Evolutionary conservation across 2,113 vertebrate species (phyloP).

Genomic region (Perca fluviatilis): DNA sequence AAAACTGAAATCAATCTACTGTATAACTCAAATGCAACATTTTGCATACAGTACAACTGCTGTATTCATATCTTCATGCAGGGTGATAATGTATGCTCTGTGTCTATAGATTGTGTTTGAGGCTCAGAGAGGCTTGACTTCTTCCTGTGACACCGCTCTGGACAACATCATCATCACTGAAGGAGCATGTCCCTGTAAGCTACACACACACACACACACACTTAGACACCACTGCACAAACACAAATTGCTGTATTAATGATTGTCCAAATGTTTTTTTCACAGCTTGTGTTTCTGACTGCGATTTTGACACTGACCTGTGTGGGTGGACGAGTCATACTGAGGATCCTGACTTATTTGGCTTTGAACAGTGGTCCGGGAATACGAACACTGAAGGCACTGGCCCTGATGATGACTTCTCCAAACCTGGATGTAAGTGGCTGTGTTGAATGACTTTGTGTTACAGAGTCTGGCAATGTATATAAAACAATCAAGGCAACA

Average conservation of each 20-base stretch:
- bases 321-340: constrained; percentile 78
- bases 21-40: too few relatives aligned
- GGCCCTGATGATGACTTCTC: constrained; percentile 89
- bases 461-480: background rate
- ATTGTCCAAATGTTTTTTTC: constrained; percentile 22
- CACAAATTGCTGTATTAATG: background rate
- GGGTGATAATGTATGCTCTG: background rate
- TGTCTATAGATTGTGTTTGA: constrained; percentile 82
- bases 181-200: constrained; percentile 82
- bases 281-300: constrained; percentile 83
- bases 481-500: too few relatives aligned
- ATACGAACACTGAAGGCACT: constrained; percentile 61
- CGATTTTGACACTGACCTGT: constrained; percentile 85
- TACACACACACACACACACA: background rate
- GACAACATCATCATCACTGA: constrained; percentile 86
- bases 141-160: constrained; percentile 83
- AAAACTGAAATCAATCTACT: background rate
- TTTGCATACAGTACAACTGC: background rate
- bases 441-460: too few relatives aligned
- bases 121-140: constrained; percentile 70
- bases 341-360: constrained; percentile 36
- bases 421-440: constrained; percentile 85
- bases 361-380: constrained; percentile 70
- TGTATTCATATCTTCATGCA: background rate
- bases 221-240: background rate